A percentile compares a stretch with the other conserved stretches of the same genome.
Evolutionary conservation across 1,140 invertebrate species (phyloP).

Genomic region (Drosophila pachea): DNA sequence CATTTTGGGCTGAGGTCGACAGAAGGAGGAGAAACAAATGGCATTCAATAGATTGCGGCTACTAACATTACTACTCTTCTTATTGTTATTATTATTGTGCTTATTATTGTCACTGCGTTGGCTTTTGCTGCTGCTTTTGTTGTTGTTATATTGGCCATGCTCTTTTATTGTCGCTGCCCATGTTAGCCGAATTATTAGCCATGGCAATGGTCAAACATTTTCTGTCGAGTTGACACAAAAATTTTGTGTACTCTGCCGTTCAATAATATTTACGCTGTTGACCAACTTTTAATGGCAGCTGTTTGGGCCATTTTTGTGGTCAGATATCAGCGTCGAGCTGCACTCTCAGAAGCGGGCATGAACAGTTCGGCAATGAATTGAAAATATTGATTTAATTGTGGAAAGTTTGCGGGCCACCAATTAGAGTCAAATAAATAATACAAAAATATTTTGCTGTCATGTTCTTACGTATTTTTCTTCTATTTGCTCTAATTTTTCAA

Average conservation of each 20-base stretch:
- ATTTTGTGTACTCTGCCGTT: conserved; percentile 13
- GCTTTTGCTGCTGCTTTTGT: not conserved
- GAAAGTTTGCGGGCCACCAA: no score
- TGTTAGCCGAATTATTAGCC: conserved; percentile 29
- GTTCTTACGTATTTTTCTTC: no score
- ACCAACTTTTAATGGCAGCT: conserved; percentile 42
- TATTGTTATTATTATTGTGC: not conserved
- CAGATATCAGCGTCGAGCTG: conserved; percentile 19
- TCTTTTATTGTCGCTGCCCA: conserved; percentile 12
- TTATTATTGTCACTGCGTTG: not conserved
- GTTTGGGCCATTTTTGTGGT: conserved; percentile 29
- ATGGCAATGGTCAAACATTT: conserved; percentile 29
- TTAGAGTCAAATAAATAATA: no score
- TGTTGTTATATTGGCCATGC: conserved; percentile 14
- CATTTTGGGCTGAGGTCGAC: conserved; percentile 38
- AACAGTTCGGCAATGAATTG: no score
- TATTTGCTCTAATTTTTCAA: no score
- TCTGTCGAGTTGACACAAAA: conserved; percentile 54
- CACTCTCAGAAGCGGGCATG: no score
- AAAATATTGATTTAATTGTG: no score
- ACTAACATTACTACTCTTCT: conserved; percentile 26
- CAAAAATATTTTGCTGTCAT: no score
- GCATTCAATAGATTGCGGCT: conserved; percentile 36
- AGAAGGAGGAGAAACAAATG: conserved; percentile 28
- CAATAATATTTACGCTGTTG: conserved; percentile 44